Evolutionary conservation across 2,113 vertebrate species (phyloP).

Genomic region (Coryphaenoides rupestris): DNA sequence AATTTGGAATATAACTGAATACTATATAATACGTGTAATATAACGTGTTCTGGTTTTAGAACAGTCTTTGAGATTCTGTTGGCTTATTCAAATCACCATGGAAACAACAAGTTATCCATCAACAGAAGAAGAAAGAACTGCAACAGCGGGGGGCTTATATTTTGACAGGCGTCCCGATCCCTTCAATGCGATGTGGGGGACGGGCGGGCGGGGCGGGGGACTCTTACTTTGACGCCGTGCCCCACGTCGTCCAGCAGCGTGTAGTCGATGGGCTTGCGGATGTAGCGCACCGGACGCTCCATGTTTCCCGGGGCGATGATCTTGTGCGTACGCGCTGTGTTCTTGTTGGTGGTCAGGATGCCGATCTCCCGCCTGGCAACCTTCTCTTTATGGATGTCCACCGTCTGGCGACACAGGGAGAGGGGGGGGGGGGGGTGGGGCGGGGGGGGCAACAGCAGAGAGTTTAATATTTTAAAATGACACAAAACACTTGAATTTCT

Average conservation of each 20-base stretch:
- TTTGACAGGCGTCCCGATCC: neutral
- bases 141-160: neutral
- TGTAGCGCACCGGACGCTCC: conserved; percentile 98
- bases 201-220: too few species aligned
- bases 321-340: conserved; percentile 98
- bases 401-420: conserved; percentile 74
- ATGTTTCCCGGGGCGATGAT: conserved; percentile 98
- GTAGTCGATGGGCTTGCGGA: conserved; percentile 98
- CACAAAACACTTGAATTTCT: too few species aligned
- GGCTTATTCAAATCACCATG: too few species aligned
- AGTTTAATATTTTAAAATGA: neutral
- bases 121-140: too few species aligned
- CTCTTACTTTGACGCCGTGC: conserved; percentile 95
- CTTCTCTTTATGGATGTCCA: conserved; percentile 99
- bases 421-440: conserved; percentile 21
- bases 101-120: too few species aligned
- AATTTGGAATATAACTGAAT: too few species aligned
- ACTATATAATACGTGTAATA: too few species aligned
- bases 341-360: conserved; percentile 98
- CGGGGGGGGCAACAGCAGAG: conserved; percentile 36
- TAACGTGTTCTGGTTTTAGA: too few species aligned
- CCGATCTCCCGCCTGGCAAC: conserved; percentile 98
- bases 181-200: too few species aligned
- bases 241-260: conserved; percentile 98
- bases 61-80: too few species aligned